These are phyloP conservation scores for Paracentrotus lividus DNA, from an alignment of 53 echinoderm and acorn worm species.

Conservation along the genomic window DNA sequence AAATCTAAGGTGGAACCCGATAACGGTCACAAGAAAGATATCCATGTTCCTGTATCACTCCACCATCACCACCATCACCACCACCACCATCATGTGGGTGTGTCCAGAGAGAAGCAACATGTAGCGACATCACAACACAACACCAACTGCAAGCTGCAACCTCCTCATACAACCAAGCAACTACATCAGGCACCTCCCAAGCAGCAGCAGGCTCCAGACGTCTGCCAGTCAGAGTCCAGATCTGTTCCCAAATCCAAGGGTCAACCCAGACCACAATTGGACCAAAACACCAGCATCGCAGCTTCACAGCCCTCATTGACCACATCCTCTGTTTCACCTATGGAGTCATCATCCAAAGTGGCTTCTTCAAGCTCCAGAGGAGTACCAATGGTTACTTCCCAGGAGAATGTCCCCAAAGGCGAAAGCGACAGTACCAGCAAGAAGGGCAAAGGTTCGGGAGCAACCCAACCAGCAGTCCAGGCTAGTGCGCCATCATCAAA, in stretches of 20 bases:
- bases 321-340: neutral
- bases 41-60: constrained; percentile 23
- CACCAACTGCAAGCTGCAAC: constrained; percentile 45
- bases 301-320: constrained; percentile 1
- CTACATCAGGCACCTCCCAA: constrained; percentile 19
- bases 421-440: constrained; percentile 49
- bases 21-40: constrained; percentile 51
- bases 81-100: constrained; percentile 67
- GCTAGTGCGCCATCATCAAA: constrained; percentile 54
- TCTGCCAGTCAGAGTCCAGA: neutral
- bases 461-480: constrained; percentile 57
- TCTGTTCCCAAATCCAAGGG: constrained; percentile 37
- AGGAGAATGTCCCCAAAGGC: constrained; percentile 33
- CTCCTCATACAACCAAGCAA: constrained; percentile 9
- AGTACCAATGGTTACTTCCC: constrained; percentile 14
- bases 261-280: constrained; percentile 28
- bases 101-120: constrained; percentile 66
- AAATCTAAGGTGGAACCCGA: constrained; percentile 68
- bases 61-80: constrained; percentile 76
- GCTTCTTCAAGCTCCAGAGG: constrained; percentile 12
- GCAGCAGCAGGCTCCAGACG: constrained; percentile 12
- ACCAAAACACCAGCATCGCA: constrained; percentile 13
- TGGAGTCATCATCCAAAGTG: neutral
- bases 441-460: neutral
- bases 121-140: constrained; percentile 36